phyloP scores from a whole-genome alignment of 35 echinoderm and acorn worm species.

The Lytechinus pictus region DNA sequence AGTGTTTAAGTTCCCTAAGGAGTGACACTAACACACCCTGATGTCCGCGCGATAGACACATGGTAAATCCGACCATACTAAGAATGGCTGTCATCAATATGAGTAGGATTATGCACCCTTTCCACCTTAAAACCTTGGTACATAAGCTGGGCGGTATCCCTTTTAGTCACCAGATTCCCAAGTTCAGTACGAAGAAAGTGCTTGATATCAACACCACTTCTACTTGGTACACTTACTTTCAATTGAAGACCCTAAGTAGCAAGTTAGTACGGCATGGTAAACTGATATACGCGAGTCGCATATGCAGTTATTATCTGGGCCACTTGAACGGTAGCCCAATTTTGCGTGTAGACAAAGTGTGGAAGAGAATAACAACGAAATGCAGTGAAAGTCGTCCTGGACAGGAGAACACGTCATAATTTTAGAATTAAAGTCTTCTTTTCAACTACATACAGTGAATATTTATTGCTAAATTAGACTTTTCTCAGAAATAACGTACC shows the following conservation, averaged over 20 bases:
- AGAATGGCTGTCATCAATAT: neutral
- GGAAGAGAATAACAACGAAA: neutral
- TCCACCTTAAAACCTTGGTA: neutral
- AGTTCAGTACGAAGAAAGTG: neutral
- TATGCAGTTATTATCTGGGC: neutral
- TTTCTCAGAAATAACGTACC: no score
- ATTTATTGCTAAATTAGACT: neutral
- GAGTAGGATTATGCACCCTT: neutral
- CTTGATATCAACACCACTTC: neutral
- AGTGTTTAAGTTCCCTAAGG: neutral
- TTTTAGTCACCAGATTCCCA: neutral
- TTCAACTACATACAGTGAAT: neutral
- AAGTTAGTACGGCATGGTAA: neutral
- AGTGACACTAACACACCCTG: neutral
- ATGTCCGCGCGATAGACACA: neutral
- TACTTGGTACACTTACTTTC: neutral
- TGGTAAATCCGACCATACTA: neutral
- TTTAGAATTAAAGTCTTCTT: neutral
- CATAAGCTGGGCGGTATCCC: neutral
- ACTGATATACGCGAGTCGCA: neutral
- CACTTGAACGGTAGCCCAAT: neutral
- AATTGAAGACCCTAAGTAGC: constrained; percentile 14
- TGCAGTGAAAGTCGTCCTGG: neutral
- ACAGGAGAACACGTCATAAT: neutral
- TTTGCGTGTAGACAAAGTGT: neutral